Percentiles rank a stretch among this genome's conserved stretches.
phyloP scores from a whole-genome alignment of 2,888 invertebrate genomes.

The Himalopsyche japonica region DNA sequence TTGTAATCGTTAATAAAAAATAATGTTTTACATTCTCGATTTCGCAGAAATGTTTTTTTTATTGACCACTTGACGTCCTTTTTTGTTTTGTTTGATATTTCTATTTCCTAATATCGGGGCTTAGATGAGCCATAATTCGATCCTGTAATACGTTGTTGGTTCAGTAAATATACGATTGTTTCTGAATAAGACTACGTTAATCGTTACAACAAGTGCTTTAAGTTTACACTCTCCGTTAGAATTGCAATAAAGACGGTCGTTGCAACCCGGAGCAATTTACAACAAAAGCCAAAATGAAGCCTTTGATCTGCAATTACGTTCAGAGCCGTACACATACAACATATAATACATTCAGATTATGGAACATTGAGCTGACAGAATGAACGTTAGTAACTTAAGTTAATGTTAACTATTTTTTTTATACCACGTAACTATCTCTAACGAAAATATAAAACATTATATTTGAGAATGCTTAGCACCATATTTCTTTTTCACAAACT shows the following conservation, averaged over 20 bases:
- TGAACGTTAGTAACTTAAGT: neutral
- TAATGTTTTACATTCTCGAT: too few species aligned
- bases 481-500: too few species aligned
- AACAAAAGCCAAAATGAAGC: conserved; percentile 10
- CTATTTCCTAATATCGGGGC: too few species aligned
- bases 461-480: too few species aligned
- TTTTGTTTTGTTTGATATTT: too few species aligned
- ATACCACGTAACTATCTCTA: too few species aligned
- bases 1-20: too few species aligned
- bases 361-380: neutral
- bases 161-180: conserved; percentile 1
- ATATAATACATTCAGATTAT: neutral
- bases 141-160: neutral
- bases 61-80: too few species aligned
- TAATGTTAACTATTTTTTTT: too few species aligned
- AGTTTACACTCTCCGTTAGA: neutral
- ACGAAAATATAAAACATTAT: too few species aligned
- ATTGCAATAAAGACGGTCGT: conserved; percentile 10
- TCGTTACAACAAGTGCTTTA: conserved; percentile 26
- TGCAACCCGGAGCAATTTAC: conserved; percentile 2
- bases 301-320: conserved; percentile 24
- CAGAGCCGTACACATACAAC: neutral
- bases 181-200: conserved; percentile 18
- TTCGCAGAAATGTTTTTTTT: too few species aligned
- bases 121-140: neutral